Evolutionary conservation across 2,888 invertebrate genomes (phyloP).

Genomic region (Chloroclysta siterata): DNA sequence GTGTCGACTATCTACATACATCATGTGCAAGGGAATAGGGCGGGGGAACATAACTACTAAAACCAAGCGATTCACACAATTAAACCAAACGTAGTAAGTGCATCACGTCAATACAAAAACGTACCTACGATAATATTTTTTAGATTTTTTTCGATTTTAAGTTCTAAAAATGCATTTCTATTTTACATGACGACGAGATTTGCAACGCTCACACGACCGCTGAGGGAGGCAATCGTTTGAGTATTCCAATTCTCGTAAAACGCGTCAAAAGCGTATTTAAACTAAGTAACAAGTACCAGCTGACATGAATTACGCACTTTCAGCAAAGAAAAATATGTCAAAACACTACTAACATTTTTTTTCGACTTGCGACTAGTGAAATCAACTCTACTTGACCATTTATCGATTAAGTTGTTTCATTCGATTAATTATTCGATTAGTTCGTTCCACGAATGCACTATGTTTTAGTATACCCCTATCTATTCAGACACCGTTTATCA

Average conservation of each 20-base stretch:
- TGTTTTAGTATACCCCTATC: conserved; percentile 80
- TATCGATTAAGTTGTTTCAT: conserved; percentile 76
- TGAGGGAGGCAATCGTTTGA: conserved; percentile 61
- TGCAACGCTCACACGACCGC: conserved; percentile 74
- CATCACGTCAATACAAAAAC: conserved; percentile 78
- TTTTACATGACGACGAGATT: conserved; percentile 70
- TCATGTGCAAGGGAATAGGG: conserved; percentile 71
- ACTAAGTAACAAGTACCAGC: conserved; percentile 77
- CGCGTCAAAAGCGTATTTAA: conserved; percentile 46
- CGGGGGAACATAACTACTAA: conserved; percentile 72
- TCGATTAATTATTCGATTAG: conserved; percentile 74
- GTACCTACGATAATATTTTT: conserved; percentile 68
- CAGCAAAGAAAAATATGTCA: conserved; percentile 86
- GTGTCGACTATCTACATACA: conserved; percentile 48
- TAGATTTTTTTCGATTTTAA: conserved; percentile 59
- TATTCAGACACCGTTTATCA: conserved; percentile 67
- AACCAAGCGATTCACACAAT: conserved; percentile 77
- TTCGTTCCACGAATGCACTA: conserved; percentile 80
- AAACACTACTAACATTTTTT: conserved; percentile 84
- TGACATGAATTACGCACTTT: conserved; percentile 86
- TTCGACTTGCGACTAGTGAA: conserved; percentile 85
- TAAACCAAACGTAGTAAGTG: conserved; percentile 75
- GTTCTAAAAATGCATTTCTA: conserved; percentile 74
- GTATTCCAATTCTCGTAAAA: conserved; percentile 68
- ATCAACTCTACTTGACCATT: conserved; percentile 85